Conservation (phyloP, 2,797 vertebrate genomes). For the Typhlichthys eigenmanni region DNA sequence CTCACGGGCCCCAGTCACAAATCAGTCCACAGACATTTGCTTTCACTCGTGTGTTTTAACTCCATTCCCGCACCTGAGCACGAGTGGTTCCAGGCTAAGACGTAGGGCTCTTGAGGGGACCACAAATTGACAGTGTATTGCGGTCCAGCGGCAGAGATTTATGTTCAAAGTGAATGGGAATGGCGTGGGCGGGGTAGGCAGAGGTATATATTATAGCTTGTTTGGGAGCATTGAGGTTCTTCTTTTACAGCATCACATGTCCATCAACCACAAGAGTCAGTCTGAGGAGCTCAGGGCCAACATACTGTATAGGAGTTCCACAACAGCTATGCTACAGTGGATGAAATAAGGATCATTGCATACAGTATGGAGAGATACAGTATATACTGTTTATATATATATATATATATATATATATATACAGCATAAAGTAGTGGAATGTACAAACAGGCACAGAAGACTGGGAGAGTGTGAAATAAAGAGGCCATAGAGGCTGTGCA, state of each 20-base stretch:
- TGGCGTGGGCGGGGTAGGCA: constrained; percentile 52
- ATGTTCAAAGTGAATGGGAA: constrained; percentile 56
- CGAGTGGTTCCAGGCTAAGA: constrained; percentile 38
- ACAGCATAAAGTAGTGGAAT: too few species aligned
- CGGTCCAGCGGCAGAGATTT: constrained; percentile 55
- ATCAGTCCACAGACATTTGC: constrained; percentile 27
- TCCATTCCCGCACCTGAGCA: constrained; percentile 55
- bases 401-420: too few species aligned
- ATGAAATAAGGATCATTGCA: constrained; percentile 18
- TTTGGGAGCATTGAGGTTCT: constrained; percentile 7
- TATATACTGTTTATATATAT: too few species aligned
- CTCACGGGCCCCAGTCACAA: constrained; percentile 20
- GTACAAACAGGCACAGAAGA: constrained; percentile 2
- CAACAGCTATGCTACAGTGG: constrained; percentile 14
- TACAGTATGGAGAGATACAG: too few species aligned
- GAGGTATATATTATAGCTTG: constrained; percentile 51
- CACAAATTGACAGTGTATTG: constrained; percentile 58
- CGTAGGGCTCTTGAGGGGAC: constrained; percentile 62
- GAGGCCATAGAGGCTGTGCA: constrained; percentile 33
- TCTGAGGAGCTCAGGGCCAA: constrained; percentile 15
- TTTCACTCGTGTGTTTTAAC: constrained; percentile 15
- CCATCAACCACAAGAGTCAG: background rate
- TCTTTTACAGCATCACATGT: background rate
- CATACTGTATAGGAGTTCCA: constrained; percentile 30
- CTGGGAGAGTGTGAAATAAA: constrained; percentile 27